Evolutionary conservation across 92 coral and sea anemone genomes (phyloP), one percentile per base, ranked within the genome.

Genomic region (Ricordea florida): DNA sequence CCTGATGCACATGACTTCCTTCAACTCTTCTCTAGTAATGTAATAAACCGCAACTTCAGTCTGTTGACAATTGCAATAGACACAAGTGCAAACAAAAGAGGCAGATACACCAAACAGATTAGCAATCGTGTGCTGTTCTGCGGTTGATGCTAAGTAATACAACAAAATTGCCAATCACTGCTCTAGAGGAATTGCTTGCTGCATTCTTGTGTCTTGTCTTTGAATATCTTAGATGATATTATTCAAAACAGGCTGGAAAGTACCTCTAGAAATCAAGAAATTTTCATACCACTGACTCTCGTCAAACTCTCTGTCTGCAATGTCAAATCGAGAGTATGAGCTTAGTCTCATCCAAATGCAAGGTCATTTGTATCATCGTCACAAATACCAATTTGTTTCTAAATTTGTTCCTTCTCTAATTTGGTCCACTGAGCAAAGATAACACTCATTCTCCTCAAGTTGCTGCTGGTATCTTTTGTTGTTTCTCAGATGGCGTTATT

Each of bases 21-120:
- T 26, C 21, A 63, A 17, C 5, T 63, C 56, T 63, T 72, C n/a
- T 64, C 26, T 42, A 55, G 41, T 5, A 42, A 28, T 4, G 56
- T 26, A 21, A 43, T 42, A 47, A 64, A 64, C 43, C 36, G 68
- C 15, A n/a, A n/a, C 21, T 60, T 60, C 47, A 60, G 10, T 28
- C 40, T 42, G 47, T 49, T 14, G 7, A 38, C 51, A 10, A 83
- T 65, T 16, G 84, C 80, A 20, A 20, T 57, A 17, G 63, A 81
- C 44, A 48, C 92, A 87, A 42, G 57, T 28, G 40, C 92, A 87
- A 51, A 75, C 87, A 62, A 87, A 81, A 31, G 84, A 30, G 7
- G 57, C 37, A 35, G 92, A 87, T n/a, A n/a, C 61, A 18, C 80
- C 84, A 24, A 87, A 87, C 23, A 81, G 69, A 46, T 87, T 87